Percentiles rank a stretch among this genome's conserved stretches.
Evolutionary conservation across 2,888 invertebrate genomes (phyloP).

Genomic region (Xestia sexstrigata): DNA sequence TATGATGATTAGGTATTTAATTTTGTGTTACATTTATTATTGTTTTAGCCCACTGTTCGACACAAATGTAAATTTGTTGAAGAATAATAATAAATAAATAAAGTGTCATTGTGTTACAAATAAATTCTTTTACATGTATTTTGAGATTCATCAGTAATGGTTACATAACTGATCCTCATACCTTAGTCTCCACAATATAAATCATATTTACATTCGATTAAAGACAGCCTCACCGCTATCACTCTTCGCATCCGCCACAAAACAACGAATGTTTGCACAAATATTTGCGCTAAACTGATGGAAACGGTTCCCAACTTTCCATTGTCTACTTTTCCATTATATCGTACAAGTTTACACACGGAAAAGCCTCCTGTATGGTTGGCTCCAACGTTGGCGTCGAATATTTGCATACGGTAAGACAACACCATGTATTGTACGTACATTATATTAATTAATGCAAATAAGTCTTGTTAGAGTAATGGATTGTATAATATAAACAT

Average conservation of each 20-base stretch:
- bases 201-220: slow-evolving; percentile 5
- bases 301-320: slow-evolving; percentile 70
- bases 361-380: slow-evolving; percentile 66
- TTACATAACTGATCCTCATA: not conserved
- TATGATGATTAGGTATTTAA: too few relatives aligned
- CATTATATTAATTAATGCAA: slow-evolving; percentile 64
- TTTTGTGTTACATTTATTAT: too few relatives aligned
- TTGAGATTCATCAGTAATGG: not conserved
- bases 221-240: slow-evolving; percentile 5
- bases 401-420: slow-evolving; percentile 50
- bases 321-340: slow-evolving; percentile 81
- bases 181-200: not conserved
- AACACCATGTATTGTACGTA: slow-evolving; percentile 53
- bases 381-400: slow-evolving; percentile 41
- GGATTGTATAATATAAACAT: slow-evolving; percentile 61
- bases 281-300: slow-evolving; percentile 76
- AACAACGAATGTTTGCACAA: slow-evolving; percentile 73
- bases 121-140: too few relatives aligned
- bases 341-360: slow-evolving; percentile 75
- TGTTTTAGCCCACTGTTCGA: too few relatives aligned
- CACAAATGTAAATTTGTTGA: too few relatives aligned
- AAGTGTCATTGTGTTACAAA: too few relatives aligned
- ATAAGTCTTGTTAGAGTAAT: slow-evolving; percentile 58
- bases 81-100: too few relatives aligned
- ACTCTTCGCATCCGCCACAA: slow-evolving; percentile 47